Percentiles rank a stretch among this genome's conserved stretches.
These are phyloP conservation scores for Galemys pyrenaicus DNA, from an alignment of 2,113 vertebrate genomes.

Conservation along the genomic window DNA sequence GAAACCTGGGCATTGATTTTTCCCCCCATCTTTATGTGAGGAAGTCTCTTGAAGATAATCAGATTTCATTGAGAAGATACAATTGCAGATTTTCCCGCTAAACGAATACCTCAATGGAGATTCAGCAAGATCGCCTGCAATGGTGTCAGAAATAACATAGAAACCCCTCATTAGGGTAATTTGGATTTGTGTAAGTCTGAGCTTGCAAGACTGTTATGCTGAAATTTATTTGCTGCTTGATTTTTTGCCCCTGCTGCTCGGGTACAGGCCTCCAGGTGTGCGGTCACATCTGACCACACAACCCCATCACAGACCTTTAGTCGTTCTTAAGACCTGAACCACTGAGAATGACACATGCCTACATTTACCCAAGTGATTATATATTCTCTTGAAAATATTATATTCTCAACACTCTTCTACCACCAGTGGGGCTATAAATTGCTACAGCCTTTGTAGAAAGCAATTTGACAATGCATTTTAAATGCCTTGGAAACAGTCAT, in stretches of 20 bases:
- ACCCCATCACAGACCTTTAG: background rate
- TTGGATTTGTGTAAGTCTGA: background rate
- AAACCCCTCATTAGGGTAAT: background rate
- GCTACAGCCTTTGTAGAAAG: slow-evolving; percentile 30
- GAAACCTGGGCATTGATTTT: slow-evolving; percentile 50
- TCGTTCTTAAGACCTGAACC: background rate
- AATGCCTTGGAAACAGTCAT: slow-evolving; percentile 60
- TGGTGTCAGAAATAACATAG: background rate
- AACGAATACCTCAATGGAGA: background rate
- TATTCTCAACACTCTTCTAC: background rate
- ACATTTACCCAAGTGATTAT: background rate
- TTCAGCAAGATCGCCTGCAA: background rate
- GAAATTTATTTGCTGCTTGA: background rate
- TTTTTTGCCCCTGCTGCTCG: background rate
- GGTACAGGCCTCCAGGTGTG: background rate
- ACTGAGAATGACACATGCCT: background rate
- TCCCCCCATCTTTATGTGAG: background rate
- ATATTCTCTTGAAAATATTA: slow-evolving; percentile 46
- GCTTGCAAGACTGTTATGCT: background rate
- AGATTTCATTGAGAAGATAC: slow-evolving; percentile 58
- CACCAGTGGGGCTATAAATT: slow-evolving; percentile 4
- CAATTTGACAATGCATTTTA: slow-evolving; percentile 62
- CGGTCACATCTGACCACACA: background rate
- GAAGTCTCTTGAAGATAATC: slow-evolving; percentile 60
- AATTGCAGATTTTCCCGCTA: slow-evolving; percentile 25